Evolutionary conservation across 2,113 vertebrate species (phyloP).

Genomic region (Triplophysa rosa): DNA sequence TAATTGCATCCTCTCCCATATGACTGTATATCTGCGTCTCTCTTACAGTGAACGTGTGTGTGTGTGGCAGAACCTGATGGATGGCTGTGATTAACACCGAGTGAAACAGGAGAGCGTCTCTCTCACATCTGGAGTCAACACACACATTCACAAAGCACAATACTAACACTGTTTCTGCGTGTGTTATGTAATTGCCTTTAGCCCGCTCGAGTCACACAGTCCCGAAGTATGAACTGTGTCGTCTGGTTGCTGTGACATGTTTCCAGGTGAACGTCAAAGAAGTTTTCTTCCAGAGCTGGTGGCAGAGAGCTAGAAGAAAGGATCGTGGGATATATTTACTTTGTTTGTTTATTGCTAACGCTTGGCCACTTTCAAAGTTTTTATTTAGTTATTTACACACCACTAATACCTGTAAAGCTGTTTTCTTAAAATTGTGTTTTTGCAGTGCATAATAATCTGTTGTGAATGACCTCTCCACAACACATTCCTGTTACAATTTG

Average conservation of each 20-base stretch:
- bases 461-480: too few relatives aligned
- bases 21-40: slow-evolving; percentile 19
- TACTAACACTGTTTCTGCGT: slow-evolving; percentile 59
- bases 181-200: slow-evolving; percentile 60
- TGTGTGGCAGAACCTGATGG: slow-evolving; percentile 49
- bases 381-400: neutral
- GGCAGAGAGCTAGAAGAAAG: neutral
- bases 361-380: too few relatives aligned
- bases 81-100: slow-evolving; percentile 41
- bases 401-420: neutral
- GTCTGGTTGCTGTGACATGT: slow-evolving; percentile 23
- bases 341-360: too few relatives aligned
- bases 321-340: neutral
- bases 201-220: neutral
- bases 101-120: slow-evolving; percentile 37
- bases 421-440: neutral
- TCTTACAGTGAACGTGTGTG: slow-evolving; percentile 25
- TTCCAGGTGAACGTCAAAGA: slow-evolving; percentile 13
- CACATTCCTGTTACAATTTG: too few relatives aligned
- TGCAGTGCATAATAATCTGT: neutral
- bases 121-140: slow-evolving; percentile 39
- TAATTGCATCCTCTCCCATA: slow-evolving; percentile 71
- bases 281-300: neutral
- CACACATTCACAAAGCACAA: slow-evolving; percentile 55
- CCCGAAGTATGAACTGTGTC: slow-evolving; percentile 7